phyloP scores from a whole-genome alignment of 2,113 vertebrate genomes.

The Elgaria multicarinata region DNA sequence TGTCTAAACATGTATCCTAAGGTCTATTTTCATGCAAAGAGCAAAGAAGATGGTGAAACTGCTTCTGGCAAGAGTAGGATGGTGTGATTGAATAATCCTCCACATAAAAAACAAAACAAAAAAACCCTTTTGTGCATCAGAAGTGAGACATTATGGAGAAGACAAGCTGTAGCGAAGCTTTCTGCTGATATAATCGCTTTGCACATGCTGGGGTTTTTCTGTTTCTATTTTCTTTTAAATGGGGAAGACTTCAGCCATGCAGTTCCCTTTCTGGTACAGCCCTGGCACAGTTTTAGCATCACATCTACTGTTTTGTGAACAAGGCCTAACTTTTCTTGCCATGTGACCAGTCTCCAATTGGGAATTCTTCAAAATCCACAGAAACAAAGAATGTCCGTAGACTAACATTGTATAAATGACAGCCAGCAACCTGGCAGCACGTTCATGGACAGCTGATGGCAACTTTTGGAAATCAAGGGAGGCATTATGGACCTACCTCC shows the following conservation, averaged over 20 bases:
- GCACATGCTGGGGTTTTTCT: neutral
- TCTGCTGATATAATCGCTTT: neutral
- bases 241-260: neutral
- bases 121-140: too few relatives aligned
- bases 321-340: neutral
- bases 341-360: neutral
- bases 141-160: neutral
- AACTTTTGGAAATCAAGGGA: constrained; percentile 6
- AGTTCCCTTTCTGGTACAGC: neutral
- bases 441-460: neutral
- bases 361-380: neutral
- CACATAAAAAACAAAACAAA: neutral
- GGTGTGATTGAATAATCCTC: neutral
- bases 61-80: neutral
- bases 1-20: neutral
- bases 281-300: neutral
- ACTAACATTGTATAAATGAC: neutral
- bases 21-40: neutral
- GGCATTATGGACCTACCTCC: neutral
- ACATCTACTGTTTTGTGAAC: neutral
- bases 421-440: neutral
- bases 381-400: neutral
- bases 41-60: neutral
- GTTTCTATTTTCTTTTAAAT: neutral
- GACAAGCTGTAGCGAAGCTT: neutral